Evolutionary conservation across 1,140 invertebrate genomes (phyloP).

Genomic region (Eumeta japonica): DNA sequence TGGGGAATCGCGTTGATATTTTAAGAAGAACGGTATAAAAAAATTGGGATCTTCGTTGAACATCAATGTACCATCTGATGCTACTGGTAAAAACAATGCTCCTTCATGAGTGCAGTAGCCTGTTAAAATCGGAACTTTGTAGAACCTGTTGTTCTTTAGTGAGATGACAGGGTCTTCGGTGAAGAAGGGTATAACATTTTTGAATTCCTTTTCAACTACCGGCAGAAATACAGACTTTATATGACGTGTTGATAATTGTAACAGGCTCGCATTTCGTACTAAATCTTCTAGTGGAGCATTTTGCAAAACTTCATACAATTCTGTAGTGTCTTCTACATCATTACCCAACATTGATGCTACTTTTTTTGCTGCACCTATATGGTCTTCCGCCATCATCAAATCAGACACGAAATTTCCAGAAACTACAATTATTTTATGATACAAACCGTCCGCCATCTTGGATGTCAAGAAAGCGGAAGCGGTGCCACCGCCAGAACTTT

Average conservation of each 20-base stretch:
- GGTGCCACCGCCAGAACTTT: slow-evolving; percentile 71
- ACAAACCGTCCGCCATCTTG: slow-evolving; percentile 62
- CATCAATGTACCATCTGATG: slow-evolving; percentile 22
- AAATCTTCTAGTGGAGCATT: slow-evolving; percentile 44
- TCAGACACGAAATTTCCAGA: slow-evolving; percentile 65
- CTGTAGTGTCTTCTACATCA: slow-evolving; percentile 27
- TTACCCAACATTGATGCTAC: slow-evolving; percentile 44
- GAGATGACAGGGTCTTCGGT: slow-evolving; percentile 32
- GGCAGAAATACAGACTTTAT: slow-evolving; percentile 30
- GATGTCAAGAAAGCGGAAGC: slow-evolving; percentile 68
- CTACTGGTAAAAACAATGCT: slow-evolving; percentile 39
- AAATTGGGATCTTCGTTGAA: slow-evolving; percentile 36
- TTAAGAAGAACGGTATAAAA: slow-evolving; percentile 33
- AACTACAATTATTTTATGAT: slow-evolving; percentile 53
- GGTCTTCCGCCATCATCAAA: slow-evolving; percentile 47
- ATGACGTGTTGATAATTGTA: slow-evolving; percentile 26
- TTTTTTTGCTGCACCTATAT: slow-evolving; percentile 27
- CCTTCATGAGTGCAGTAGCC: slow-evolving; percentile 62
- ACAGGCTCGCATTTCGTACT: slow-evolving; percentile 26
- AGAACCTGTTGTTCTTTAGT: slow-evolving; percentile 43
- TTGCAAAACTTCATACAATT: slow-evolving; percentile 44
- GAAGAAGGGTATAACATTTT: slow-evolving; percentile 37
- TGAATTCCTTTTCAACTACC: slow-evolving; percentile 46
- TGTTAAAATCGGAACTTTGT: slow-evolving; percentile 60
- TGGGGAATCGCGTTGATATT: slow-evolving; percentile 12